Base-by-base conservation (phyloP, 2,888 invertebrate species). In the Pocota personata region DNA sequence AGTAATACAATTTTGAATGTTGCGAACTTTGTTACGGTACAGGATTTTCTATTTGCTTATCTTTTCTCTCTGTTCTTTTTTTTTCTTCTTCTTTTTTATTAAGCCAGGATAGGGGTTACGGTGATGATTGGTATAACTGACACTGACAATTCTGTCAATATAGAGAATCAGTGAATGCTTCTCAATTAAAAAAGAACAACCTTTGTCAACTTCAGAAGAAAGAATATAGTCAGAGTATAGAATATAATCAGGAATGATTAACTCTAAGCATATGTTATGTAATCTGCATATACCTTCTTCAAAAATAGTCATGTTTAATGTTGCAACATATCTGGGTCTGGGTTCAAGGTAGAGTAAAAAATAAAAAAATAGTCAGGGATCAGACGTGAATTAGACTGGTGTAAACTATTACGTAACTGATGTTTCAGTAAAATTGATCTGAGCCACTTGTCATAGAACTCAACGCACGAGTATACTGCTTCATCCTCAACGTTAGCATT, bases 1-100 rank as follows among this genome's bases (percentile, higher is more conserved):
- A 30, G 43, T 40, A 43, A 57, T 71, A 46, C 71, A 71, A 57
- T 71, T 55, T 55, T 16, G 55, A 57, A 40, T 30, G 40, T 30
- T 55, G 14, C 46, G 57, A 71, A 21, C 35, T 27, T 55, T 69
- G 40, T 52, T 67, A 52, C 8, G n/a, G 50, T 19, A 14, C 12
- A 48, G 21, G 12, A 12, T 2, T 43, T 43, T 37, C 5, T 50
- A 16, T 43, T 14, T 19, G 48, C 8, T 32, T 30, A n/a, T n/a
- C n/a, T n/a, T n/a, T n/a, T n/a, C n/a, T n/a, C n/a, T n/a, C n/a
- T n/a, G n/a, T n/a, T n/a, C 16, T 8, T 14, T 48, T 48, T 64
- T 21, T 6, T 30, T 0, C 7, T n/a, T 46, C 4, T 48, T 32
- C 24, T 40, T 4, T 0, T 8, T 10, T 3, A 27, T 7, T 1